phyloP scores from a whole-genome alignment of 2,797 vertebrate species.

The Spinibarbus caldwelli region DNA sequence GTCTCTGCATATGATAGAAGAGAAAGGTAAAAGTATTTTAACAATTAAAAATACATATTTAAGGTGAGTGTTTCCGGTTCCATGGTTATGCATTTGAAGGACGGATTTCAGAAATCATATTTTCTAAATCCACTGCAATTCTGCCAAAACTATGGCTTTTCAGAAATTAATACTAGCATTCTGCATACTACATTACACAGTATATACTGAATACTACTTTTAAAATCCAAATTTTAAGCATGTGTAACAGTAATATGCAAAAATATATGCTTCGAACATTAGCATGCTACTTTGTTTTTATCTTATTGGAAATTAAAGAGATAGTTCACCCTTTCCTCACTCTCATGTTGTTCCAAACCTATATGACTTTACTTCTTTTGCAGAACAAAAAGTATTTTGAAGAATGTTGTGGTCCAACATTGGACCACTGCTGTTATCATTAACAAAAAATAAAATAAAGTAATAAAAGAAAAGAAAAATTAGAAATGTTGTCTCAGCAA shows the following conservation, averaged over 20 bases:
- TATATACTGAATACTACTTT: neutral
- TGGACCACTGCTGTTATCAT: neutral
- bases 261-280: neutral
- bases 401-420: neutral
- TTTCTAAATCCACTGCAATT: neutral
- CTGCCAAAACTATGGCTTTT: neutral
- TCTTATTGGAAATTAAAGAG: neutral
- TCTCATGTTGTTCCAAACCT: neutral
- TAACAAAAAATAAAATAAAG: neutral
- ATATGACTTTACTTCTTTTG: neutral
- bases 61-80: neutral
- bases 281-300: neutral
- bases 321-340: neutral
- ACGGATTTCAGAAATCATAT: neutral
- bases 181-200: neutral
- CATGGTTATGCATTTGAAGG: neutral
- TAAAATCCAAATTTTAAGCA: no score
- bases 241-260: neutral
- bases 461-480: neutral
- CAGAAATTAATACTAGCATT: neutral
- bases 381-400: neutral
- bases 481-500: neutral
- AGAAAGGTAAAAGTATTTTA: neutral
- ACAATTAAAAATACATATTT: neutral
- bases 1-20: neutral